Evolutionary conservation across 2,888 invertebrate species (phyloP).

Genomic region (Tipula lateralis): DNA sequence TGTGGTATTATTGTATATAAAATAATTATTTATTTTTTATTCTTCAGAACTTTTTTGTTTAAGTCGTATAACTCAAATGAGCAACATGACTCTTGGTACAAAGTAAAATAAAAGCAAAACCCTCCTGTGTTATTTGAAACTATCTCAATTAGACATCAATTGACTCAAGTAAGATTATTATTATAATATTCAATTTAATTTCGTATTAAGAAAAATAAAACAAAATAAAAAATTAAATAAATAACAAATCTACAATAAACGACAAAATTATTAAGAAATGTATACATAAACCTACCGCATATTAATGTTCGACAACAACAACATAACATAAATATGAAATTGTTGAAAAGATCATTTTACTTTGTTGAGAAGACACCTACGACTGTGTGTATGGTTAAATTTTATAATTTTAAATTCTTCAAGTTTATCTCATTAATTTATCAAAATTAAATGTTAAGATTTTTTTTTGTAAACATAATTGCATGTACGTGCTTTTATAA

Average conservation of each 20-base stretch:
- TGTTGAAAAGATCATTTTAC: not conserved
- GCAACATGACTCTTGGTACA: not conserved
- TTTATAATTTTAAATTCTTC: not conserved
- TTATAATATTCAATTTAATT: not conserved
- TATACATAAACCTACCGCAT: not conserved
- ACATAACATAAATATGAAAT: not conserved
- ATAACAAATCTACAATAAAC: not conserved
- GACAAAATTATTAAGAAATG: not conserved
- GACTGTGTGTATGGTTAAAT: not conserved
- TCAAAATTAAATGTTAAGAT: not conserved
- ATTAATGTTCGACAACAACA: not conserved
- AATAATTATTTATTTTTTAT: not conserved
- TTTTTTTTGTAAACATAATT: not conserved
- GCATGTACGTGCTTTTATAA: not conserved
- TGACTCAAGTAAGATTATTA: not conserved
- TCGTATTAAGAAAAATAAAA: not conserved
- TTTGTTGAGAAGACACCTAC: not conserved
- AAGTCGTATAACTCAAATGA: not conserved
- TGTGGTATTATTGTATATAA: not conserved
- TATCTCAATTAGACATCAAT: constrained; percentile 24
- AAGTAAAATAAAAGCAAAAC: not conserved
- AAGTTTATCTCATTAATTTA: not conserved
- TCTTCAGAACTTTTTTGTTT: not conserved
- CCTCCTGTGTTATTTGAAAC: not conserved
- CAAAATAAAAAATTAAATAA: not conserved